Evolutionary conservation across 1,140 invertebrate genomes (phyloP).

Genomic region (Hylaeus anthracinus): DNA sequence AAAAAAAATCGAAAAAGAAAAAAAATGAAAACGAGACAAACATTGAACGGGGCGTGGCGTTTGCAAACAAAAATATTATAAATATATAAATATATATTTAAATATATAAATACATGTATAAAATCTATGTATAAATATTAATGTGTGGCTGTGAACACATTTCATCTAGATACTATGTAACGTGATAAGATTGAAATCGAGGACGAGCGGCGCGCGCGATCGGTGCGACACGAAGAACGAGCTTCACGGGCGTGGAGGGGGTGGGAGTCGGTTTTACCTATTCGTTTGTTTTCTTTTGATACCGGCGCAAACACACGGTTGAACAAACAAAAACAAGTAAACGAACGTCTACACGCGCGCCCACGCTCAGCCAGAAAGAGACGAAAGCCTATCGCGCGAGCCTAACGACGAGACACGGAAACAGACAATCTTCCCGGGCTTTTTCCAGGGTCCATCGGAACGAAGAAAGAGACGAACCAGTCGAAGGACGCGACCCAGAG

Average conservation of each 20-base stretch:
- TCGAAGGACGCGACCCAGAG: background rate
- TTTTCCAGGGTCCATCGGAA: background rate
- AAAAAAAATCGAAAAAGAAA: conserved; percentile 12
- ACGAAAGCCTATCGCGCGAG: background rate
- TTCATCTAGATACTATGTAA: conserved; percentile 76
- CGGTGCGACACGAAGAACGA: conserved; percentile 13
- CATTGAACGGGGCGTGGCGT: conserved; percentile 42
- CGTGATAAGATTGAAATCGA: conserved; percentile 58
- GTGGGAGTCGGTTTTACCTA: conserved; percentile 8
- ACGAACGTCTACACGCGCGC: background rate
- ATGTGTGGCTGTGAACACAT: conserved; percentile 81
- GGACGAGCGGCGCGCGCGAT: conserved; percentile 43
- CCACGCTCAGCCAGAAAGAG: background rate
- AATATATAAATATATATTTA: conserved; percentile 56
- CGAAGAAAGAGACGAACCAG: background rate
- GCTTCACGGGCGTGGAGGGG: background rate
- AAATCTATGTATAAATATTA: conserved; percentile 74
- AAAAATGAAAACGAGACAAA: conserved; percentile 27
- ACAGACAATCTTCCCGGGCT: background rate
- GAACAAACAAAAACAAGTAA: background rate
- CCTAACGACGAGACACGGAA: no score
- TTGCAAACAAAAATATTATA: conserved; percentile 52
- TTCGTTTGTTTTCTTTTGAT: background rate
- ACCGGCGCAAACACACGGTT: background rate
- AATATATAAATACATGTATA: conserved; percentile 59